A percentile compares a stretch with the other conserved stretches of the same genome.
These are phyloP conservation scores for Pollenia labialis DNA, from an alignment of 2,888 invertebrate genomes.

Conservation along the genomic window DNA sequence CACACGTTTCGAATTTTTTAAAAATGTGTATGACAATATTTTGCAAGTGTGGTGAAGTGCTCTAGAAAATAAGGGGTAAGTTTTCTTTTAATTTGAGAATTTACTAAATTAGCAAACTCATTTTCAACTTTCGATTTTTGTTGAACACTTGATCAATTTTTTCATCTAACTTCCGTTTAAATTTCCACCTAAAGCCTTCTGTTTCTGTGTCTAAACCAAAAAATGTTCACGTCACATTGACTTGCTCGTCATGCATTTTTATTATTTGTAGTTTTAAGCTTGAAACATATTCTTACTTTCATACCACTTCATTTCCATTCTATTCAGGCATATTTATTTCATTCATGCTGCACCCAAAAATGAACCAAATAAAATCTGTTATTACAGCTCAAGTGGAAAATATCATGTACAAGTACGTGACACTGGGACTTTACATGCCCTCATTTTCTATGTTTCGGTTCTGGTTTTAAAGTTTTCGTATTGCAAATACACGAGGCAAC, in stretches of 20 bases:
- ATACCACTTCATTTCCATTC: too few species aligned
- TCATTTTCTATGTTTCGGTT: neutral
- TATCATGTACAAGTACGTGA: constrained; percentile 58
- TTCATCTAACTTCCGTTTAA: too few species aligned
- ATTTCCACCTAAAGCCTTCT: neutral
- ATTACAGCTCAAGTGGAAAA: constrained; percentile 49
- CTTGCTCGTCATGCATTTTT: constrained; percentile 20
- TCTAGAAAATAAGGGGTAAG: too few species aligned
- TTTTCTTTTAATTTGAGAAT: too few species aligned
- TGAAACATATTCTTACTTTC: neutral
- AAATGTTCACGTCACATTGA: neutral
- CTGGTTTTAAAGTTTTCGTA: neutral
- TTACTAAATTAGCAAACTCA: too few species aligned
- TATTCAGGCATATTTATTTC: neutral
- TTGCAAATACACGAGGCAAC: constrained; percentile 1
- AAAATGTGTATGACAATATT: too few species aligned
- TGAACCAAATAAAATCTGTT: constrained; percentile 30
- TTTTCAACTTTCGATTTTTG: too few species aligned
- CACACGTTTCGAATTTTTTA: too few species aligned
- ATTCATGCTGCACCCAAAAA: constrained; percentile 1
- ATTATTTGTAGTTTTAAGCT: constrained; percentile 11
- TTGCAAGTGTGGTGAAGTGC: too few species aligned
- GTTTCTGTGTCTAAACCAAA: neutral
- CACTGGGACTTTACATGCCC: constrained; percentile 17
- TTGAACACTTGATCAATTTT: too few species aligned